These are phyloP conservation scores for Rhinichthys klamathensis DNA, from an alignment of 2,113 vertebrate genomes.

Conservation along the genomic window DNA sequence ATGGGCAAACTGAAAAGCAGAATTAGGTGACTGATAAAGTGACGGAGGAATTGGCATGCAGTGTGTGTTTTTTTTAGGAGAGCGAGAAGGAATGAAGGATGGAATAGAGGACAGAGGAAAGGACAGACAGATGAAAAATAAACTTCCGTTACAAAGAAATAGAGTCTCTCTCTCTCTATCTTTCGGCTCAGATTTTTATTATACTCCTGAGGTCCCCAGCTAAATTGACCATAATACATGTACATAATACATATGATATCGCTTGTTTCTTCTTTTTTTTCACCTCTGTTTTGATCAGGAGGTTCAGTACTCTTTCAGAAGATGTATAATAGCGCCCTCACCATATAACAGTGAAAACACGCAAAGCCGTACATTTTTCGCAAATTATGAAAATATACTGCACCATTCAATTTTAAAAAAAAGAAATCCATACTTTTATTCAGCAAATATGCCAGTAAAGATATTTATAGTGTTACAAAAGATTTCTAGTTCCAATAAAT, in stretches of 20 bases:
- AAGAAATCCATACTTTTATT: no score
- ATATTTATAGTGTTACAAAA: background rate
- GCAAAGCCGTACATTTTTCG: no score
- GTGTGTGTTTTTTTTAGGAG: background rate
- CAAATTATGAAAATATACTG: no score
- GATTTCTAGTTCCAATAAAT: no score
- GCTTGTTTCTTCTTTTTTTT: no score
- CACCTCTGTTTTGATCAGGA: no score
- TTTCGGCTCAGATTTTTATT: background rate
- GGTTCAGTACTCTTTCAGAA: no score
- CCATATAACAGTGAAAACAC: no score
- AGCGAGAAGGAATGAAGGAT: background rate
- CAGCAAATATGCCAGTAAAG: background rate
- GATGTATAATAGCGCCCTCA: no score
- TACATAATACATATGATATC: no score
- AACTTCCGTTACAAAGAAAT: constrained; percentile 4
- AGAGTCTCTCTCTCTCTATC: background rate
- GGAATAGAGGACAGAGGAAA: background rate
- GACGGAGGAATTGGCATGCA: background rate
- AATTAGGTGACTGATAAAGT: background rate
- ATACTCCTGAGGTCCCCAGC: background rate
- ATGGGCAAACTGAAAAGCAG: background rate
- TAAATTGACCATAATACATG: background rate
- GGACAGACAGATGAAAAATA: background rate
- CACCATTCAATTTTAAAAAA: no score